Percentiles rank a stretch among this genome's conserved stretches.
Evolutionary conservation across 2,888 invertebrate species (phyloP).

Genomic region (Antheraea yamamai): DNA sequence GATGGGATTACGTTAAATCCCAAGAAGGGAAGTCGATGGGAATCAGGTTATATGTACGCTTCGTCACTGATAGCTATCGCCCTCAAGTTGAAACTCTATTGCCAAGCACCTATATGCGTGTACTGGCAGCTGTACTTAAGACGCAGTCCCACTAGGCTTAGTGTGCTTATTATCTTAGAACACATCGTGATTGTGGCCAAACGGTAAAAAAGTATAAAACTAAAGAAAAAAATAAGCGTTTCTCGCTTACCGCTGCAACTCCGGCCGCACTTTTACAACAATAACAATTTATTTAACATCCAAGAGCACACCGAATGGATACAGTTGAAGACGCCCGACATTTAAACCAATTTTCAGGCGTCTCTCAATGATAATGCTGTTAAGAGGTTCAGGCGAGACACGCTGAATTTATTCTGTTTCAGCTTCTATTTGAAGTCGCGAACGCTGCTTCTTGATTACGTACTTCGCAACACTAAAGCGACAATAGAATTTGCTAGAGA

Average conservation of each 20-base stretch:
- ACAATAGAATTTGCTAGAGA: no score
- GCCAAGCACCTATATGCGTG: no score
- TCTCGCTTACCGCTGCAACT: not conserved
- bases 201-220: not conserved
- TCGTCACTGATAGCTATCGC: no score
- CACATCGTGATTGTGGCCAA: no score
- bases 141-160: no score
- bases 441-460: not conserved
- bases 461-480: no score
- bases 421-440: not conserved
- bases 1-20: no score
- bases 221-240: not conserved
- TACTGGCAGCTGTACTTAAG: no score
- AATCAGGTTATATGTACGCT: no score
- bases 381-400: slow-evolving; percentile 1
- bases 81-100: no score
- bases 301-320: slow-evolving; percentile 11
- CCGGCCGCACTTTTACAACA: slow-evolving; percentile 1
- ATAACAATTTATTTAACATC: slow-evolving; percentile 20
- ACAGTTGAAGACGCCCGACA: slow-evolving; percentile 25
- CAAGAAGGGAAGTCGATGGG: no score
- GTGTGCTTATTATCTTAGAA: no score
- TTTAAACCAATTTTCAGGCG: slow-evolving; percentile 35
- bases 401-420: slow-evolving; percentile 1
- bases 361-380: slow-evolving; percentile 10